phyloP scores from a whole-genome alignment of 2,888 invertebrate genomes.

The Zonitis immaculata region DNA sequence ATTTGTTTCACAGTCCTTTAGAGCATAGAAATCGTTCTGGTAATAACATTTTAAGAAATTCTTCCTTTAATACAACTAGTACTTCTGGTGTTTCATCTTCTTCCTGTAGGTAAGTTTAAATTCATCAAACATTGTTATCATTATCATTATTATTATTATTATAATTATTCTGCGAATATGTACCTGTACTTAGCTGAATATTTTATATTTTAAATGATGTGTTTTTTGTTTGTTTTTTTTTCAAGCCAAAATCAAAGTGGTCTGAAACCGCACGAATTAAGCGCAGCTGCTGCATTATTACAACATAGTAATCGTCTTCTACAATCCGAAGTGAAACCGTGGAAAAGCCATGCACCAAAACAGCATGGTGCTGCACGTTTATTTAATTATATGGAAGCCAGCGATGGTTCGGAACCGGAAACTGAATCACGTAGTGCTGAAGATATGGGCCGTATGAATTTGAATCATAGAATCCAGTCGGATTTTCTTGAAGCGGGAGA shows the following conservation, averaged over 20 bases:
- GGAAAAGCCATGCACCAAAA: constrained; percentile 43
- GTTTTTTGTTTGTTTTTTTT: constrained; percentile 9
- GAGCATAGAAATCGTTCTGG: constrained; percentile 59
- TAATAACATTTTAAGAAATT: constrained; percentile 49
- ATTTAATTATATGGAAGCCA: constrained; percentile 70
- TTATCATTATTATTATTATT: too few species aligned
- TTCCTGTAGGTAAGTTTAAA: constrained; percentile 45
- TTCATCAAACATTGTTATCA: too few species aligned
- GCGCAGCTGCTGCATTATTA: constrained; percentile 40
- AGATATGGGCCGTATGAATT: constrained; percentile 42
- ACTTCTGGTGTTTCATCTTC: constrained; percentile 25
- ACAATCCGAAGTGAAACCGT: constrained; percentile 40
- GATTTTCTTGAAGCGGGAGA: constrained; percentile 64
- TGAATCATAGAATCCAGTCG: constrained; percentile 48
- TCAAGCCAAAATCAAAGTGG: constrained; percentile 26
- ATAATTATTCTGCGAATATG: too few species aligned
- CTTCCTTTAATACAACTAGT: constrained; percentile 31
- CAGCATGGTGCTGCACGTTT: constrained; percentile 63
- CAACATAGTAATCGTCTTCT: constrained; percentile 44
- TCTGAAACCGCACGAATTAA: constrained; percentile 38
- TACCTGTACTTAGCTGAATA: too few species aligned
- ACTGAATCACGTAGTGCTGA: constrained; percentile 48
- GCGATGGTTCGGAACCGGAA: constrained; percentile 63
- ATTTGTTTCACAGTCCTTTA: constrained; percentile 52
- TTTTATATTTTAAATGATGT: not conserved